Evolutionary conservation across 53 echinoderm and acorn worm species (phyloP), one percentile per base, ranked within the genome.

Genomic region (Glandiceps talaboti): DNA sequence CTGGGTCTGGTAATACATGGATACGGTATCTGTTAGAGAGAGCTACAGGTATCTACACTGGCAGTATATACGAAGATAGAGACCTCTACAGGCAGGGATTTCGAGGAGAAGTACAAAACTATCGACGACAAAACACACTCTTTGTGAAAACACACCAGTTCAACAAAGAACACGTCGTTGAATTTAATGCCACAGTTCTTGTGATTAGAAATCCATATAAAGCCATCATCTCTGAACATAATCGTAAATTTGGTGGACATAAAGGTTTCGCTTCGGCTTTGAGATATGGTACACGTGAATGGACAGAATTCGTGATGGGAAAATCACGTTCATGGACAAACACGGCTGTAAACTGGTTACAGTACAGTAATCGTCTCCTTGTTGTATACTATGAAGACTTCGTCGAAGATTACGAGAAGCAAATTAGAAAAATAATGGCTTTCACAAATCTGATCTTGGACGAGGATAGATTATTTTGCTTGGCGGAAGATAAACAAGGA

Each of bases 1-100:
- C 97, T 64, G 97, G 97, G 10, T 94, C 93, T 27, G 91, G 97
- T 30, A 97, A 97, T 82, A 97, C 97, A 25, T 97, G 97, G 97
- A 89, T 93, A 1, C 93, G 97, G 73, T 93, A 97, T 78, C 85
- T 97, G 0, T 83, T 97, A 26, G 97, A 97, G 77, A 86, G 97
- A 33, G 87, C 93, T 6, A 90, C 97, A 14, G 97, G 97, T 1
- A 84, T 89, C 73, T 97, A 89, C 81, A 97, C 97, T 74, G 97
- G 97, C 26, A 97, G 92, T 32, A 85, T 86, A 80, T 97, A 97
- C 33, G 89, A 97, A 75, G 97, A 97, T 33, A 91, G 93, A 1
- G 93, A 93, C 74, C 86, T 97, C 0, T 90, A 82, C 73, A 90
- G 89, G 79, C 90, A 93, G 89, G 97, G 99, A 14, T 94, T 94